A percentile compares a stretch with the other conserved stretches of the same genome.
Evolutionary conservation across 2,797 vertebrate species (phyloP).

Genomic region (Sorex maritimensis): DNA sequence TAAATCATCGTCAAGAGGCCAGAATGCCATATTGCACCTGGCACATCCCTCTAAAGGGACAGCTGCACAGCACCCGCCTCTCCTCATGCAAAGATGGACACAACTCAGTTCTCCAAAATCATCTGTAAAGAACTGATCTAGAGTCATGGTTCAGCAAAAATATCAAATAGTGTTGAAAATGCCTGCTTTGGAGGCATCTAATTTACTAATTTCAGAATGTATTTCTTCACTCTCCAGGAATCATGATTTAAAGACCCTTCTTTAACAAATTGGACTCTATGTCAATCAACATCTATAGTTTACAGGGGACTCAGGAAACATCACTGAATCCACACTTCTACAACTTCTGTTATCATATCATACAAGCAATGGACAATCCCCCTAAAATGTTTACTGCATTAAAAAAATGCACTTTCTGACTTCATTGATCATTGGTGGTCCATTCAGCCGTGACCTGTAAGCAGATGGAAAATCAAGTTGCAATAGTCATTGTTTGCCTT

Average conservation of each 20-base stretch:
- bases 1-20: constrained; percentile 73
- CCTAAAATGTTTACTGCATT: not conserved
- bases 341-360: not conserved
- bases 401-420: constrained; percentile 18
- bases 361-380: not conserved
- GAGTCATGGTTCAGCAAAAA: not conserved
- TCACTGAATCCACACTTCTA: constrained; percentile 39
- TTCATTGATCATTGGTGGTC: constrained; percentile 31
- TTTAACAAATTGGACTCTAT: not conserved
- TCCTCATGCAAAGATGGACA: constrained; percentile 25
- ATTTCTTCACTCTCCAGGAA: constrained; percentile 41
- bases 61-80: constrained; percentile 58
- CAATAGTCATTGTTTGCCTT: not conserved
- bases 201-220: not conserved
- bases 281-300: constrained; percentile 9
- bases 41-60: constrained; percentile 29
- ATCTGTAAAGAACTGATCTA: constrained; percentile 43
- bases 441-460: constrained; percentile 17
- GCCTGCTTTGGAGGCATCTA: not conserved
- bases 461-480: not conserved
- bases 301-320: constrained; percentile 21
- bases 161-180: not conserved
- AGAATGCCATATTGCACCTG: constrained; percentile 61
- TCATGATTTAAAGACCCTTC: not conserved
- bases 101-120: not conserved